A percentile compares a stretch with the other conserved stretches of the same genome.
phyloP scores from a whole-genome alignment of 35 echinoderm and acorn worm genomes.

The Ophiothrix spiculata region DNA sequence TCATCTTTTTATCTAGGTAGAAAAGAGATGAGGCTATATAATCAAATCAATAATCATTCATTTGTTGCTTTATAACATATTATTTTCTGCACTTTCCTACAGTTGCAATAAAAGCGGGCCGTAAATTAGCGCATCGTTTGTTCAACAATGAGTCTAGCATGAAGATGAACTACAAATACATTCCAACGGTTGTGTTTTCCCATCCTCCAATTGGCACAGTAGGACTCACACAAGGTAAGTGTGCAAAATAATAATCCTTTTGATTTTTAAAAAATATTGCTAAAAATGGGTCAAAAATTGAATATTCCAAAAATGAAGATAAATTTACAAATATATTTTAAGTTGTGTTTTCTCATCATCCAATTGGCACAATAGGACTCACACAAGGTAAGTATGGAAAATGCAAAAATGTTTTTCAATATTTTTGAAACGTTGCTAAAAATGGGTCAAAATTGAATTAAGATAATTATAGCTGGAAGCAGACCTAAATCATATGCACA shows the following conservation, averaged over 20 bases:
- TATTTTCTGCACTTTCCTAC: not conserved
- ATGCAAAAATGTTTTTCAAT: not conserved
- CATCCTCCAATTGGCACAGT: conserved; percentile 96
- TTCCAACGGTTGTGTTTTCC: conserved; percentile 95
- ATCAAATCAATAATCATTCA: not conserved
- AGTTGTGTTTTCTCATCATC: conserved; percentile 96
- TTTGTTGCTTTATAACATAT: no score
- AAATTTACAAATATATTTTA: conserved; percentile 49
- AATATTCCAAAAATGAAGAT: no score
- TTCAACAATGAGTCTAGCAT: not conserved
- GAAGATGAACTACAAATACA: conserved; percentile 37
- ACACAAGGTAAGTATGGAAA: conserved; percentile 73
- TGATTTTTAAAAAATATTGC: not conserved
- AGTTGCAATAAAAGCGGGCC: not conserved
- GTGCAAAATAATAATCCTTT: not conserved
- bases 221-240: conserved; percentile 88
- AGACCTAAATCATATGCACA: not conserved
- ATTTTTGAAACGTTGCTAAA: not conserved
- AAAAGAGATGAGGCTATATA: not conserved
- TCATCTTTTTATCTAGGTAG: not conserved
- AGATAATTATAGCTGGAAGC: not conserved
- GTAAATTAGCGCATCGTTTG: not conserved
- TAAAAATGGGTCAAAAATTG: no score
- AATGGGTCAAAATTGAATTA: not conserved
- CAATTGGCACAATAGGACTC: conserved; percentile 86